Evolutionary conservation across 2,113 vertebrate species (phyloP).

Genomic region (Notechis scutatus): DNA sequence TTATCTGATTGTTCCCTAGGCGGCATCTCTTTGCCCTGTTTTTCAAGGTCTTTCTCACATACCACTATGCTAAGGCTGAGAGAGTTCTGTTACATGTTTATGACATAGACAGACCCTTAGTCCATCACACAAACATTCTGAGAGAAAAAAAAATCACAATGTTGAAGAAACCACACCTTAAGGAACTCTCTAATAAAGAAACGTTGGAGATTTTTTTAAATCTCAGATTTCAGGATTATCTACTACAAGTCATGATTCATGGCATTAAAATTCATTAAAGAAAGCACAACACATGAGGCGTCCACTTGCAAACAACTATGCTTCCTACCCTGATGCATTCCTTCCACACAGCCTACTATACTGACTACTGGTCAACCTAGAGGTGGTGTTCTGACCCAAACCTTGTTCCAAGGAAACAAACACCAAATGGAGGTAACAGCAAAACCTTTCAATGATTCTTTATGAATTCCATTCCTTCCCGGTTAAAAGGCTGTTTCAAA

Average conservation of each 20-base stretch:
- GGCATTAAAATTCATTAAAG: background rate
- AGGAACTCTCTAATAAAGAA: background rate
- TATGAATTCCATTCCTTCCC: no score
- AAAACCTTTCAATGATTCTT: no score
- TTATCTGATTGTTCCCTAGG: background rate
- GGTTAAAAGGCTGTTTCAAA: no score
- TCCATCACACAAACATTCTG: background rate
- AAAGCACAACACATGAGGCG: background rate
- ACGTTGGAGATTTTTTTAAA: background rate
- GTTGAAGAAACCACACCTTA: background rate
- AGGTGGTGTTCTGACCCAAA: background rate
- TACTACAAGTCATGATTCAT: background rate
- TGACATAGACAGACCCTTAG: background rate
- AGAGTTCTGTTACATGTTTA: background rate
- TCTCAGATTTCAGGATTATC: background rate
- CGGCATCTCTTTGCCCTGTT: background rate
- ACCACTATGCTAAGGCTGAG: background rate
- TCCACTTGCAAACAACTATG: background rate
- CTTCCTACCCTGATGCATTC: background rate
- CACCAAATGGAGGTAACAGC: no score
- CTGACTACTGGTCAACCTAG: background rate
- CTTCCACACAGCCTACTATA: background rate
- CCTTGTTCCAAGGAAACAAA: no score
- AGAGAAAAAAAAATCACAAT: background rate
- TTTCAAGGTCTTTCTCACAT: background rate